Percentiles rank a stretch among this genome's conserved stretches.
phyloP scores from a whole-genome alignment of 2,797 vertebrate genomes.

The Hydrolagus colliei region DNA sequence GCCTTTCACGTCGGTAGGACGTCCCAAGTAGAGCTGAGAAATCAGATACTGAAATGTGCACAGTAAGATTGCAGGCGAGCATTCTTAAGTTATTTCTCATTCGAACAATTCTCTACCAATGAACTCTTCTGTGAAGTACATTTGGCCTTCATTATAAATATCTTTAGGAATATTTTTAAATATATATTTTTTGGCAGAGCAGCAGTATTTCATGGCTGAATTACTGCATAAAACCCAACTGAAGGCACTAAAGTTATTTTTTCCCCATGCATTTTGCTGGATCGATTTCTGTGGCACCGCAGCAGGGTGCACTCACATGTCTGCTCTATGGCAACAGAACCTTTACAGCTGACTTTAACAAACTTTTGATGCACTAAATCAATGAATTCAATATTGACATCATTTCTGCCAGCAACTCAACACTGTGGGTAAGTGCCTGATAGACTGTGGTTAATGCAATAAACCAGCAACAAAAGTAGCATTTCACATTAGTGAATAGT shows the following conservation, averaged over 20 bases:
- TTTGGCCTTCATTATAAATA: slow-evolving; percentile 19
- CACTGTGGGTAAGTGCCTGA: background rate
- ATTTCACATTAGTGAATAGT: background rate
- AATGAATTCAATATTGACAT: background rate
- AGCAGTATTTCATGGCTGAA: background rate
- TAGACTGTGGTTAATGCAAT: background rate
- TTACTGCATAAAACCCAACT: background rate
- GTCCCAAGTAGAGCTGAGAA: background rate
- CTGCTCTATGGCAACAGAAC: background rate
- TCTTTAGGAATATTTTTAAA: background rate
- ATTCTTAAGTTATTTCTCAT: background rate
- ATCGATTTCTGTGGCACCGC: background rate
- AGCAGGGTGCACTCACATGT: background rate
- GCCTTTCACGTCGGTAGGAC: no score
- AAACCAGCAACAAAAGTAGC: background rate
- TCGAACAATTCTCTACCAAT: slow-evolving; percentile 7
- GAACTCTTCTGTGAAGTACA: background rate
- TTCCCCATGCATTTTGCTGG: background rate
- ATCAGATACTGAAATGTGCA: background rate
- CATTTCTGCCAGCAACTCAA: background rate
- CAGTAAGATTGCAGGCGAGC: background rate
- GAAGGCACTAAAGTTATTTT: background rate
- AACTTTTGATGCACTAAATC: background rate
- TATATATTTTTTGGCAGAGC: background rate
- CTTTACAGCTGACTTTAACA: background rate